Base-by-base conservation (phyloP, 1,140 invertebrate genomes). In the Aphis gossypii region DNA sequence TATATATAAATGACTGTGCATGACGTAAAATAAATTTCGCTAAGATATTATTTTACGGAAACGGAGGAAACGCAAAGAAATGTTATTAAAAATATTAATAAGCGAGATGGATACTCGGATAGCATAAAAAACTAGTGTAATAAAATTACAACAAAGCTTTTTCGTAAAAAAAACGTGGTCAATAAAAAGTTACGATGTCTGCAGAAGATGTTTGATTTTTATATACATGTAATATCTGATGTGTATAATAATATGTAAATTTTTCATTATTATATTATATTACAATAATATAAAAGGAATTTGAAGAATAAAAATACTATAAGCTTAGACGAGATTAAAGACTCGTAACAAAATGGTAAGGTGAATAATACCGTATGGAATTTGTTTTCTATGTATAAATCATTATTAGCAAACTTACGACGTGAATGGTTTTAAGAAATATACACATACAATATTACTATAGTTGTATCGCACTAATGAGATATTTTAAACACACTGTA, bases 71-170 rank as follows among this genome's bases (percentile, higher is more conserved):
- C 89, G 25, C 21, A 20, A 60, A 90, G 23, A 41, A 76, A 30
- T 90, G 30, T 90, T 90, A 90, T 90, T 90, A 90, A 90, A 90
- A 90, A 68, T 68, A 44, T n/a, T 41, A 60, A 68, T 54, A 54
- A 35, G 44, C 23, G n/a, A 60, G 38, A 68, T 3, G 51, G 9
- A 6, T 54, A 25, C 9, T 68, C 48, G 18, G 35, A 51, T n/a
- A 30, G n/a, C 8, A 89, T 60, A 68, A 44, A 60, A 68, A 68
- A 68, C 14, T 44, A 90, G 54, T 46, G 89, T 90, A 60, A 90
- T 90, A 90, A 90, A 90, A 68, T 90, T n/a, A 68, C 89, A 68
- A 90, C 89, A 90, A 68, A 60, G 89, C 38, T 90, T 68, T 90
- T 90, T 90, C 35, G 23, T 89, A 89, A 68, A 68, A 90, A 56